phyloP scores from a whole-genome alignment of 2,888 invertebrate genomes.

The Lithophane semibrunnea region DNA sequence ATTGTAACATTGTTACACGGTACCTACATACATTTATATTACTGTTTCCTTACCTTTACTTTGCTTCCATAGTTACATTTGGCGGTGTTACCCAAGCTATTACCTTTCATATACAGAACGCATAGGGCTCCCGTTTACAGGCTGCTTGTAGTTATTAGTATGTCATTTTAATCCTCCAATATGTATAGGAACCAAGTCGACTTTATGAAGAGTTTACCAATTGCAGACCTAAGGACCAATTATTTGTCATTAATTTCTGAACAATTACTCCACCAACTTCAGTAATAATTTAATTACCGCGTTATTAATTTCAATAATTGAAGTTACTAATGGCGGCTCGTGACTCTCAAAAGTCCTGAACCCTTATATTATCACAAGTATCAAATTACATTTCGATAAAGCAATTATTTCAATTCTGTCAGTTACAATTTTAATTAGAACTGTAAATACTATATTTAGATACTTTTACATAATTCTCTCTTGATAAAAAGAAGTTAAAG shows the following conservation, averaged over 20 bases:
- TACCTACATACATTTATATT: too few relatives aligned
- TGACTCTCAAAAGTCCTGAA: constrained; percentile 25
- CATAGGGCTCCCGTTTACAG: too few relatives aligned
- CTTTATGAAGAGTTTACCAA: background rate
- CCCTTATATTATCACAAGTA: constrained; percentile 23
- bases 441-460: background rate
- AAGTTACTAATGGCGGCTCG: constrained; percentile 26
- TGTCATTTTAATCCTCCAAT: background rate
- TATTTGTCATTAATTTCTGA: background rate
- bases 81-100: background rate
- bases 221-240: background rate
- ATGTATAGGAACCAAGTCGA: background rate
- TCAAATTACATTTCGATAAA: constrained; percentile 35
- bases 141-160: too few relatives aligned
- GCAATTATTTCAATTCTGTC: constrained; percentile 29
- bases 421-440: constrained; percentile 17
- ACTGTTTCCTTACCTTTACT: background rate
- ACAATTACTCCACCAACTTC: constrained; percentile 16
- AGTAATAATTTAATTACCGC: constrained; percentile 36
- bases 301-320: constrained; percentile 52
- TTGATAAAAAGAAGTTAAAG: background rate
- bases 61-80: too few relatives aligned
- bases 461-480: background rate
- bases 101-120: background rate
- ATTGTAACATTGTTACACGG: too few relatives aligned